phyloP scores from a whole-genome alignment of 2,113 vertebrate species.

The Paracanthobrama guichenoti region DNA sequence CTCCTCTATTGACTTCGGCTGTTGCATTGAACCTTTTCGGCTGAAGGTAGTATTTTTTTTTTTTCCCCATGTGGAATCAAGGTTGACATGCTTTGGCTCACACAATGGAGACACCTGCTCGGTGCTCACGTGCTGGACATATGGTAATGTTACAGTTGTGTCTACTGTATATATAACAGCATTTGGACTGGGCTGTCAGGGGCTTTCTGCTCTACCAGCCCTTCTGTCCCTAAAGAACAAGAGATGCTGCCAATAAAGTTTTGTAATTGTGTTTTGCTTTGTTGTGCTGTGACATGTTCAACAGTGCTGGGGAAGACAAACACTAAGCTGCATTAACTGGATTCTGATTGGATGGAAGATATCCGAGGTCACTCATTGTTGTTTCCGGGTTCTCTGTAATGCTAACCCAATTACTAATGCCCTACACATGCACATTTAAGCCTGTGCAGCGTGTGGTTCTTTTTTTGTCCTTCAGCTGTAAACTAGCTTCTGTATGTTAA shows the following conservation, averaged over 20 bases:
- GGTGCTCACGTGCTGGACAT: background rate
- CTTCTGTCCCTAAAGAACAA: background rate
- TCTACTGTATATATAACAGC: background rate
- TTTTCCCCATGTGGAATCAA: background rate
- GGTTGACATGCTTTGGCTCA: background rate
- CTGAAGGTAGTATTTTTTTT: background rate
- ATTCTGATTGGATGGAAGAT: conserved; percentile 22
- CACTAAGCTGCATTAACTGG: conserved; percentile 45
- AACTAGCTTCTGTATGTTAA: background rate
- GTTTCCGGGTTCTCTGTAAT: conserved; percentile 23
- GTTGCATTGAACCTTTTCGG: background rate
- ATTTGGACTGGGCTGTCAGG: background rate
- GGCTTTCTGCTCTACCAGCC: conserved; percentile 13
- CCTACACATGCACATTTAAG: conserved; percentile 42
- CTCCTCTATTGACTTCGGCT: background rate
- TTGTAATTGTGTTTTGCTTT: conserved; percentile 20
- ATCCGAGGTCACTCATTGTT: conserved; percentile 41
- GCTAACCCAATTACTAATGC: conserved; percentile 47
- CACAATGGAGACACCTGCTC: background rate
- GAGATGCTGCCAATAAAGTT: background rate
- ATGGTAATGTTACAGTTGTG: background rate
- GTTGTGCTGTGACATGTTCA: background rate
- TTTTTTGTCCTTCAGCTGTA: background rate
- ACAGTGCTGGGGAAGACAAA: conserved; percentile 1
- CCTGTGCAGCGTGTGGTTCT: background rate